Conservation (phyloP, 2,113 vertebrate species). For the Prietella phreatophila region DNA sequence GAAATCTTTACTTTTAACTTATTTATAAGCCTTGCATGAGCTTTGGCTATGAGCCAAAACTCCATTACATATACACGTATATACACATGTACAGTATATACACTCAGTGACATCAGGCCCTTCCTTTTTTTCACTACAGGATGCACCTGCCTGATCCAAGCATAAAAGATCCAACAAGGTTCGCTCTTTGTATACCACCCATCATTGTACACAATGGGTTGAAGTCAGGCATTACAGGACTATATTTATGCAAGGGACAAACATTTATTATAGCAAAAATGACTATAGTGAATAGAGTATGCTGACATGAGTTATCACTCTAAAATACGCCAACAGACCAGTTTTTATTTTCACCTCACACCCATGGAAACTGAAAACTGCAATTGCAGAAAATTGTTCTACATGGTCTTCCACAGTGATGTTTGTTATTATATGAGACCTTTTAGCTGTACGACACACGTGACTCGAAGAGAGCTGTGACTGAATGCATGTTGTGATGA, state of each 20-base stretch:
- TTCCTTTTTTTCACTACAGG: slow-evolving; percentile 48
- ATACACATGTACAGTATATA: slow-evolving; percentile 20
- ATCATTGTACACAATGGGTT: slow-evolving; percentile 37
- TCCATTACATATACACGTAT: not conserved
- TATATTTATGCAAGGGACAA: slow-evolving; percentile 50
- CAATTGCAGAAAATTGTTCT: too few species aligned
- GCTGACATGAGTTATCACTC: not conserved
- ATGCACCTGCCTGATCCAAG: slow-evolving; percentile 50
- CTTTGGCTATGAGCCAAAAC: not conserved
- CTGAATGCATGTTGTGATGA: too few species aligned
- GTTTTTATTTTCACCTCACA: not conserved
- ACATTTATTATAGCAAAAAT: slow-evolving; percentile 35
- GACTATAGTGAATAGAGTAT: not conserved
- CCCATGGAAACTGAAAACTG: too few species aligned
- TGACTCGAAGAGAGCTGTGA: too few species aligned
- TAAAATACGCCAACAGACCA: not conserved
- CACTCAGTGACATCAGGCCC: not conserved
- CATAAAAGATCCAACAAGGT: slow-evolving; percentile 29
- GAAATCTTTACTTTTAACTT: not conserved
- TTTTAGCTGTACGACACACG: too few species aligned
- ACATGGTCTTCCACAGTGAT: too few species aligned
- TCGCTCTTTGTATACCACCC: slow-evolving; percentile 17
- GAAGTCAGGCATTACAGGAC: slow-evolving; percentile 12
- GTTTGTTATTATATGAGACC: too few species aligned
- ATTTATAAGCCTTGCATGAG: slow-evolving; percentile 2